Base-by-base conservation (phyloP, 2,888 invertebrate genomes). In the Myopa tessellatipennis region DNA sequence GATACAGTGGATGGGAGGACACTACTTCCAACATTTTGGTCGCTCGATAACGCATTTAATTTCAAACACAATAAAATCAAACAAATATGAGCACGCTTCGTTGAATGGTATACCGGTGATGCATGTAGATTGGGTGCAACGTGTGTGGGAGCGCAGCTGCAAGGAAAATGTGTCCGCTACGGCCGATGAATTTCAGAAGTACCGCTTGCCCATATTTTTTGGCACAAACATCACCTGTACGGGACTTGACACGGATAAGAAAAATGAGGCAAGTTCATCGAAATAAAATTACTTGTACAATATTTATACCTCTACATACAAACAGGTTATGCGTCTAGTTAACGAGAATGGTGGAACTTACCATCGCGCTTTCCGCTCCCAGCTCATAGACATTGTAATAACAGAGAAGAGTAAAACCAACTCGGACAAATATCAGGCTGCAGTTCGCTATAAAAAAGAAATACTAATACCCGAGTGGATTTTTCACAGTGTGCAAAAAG, bases 391-490 rank as follows among this genome's bases (percentile, higher is more conserved):
- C 77, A 88, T 89, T 65, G 87, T 89, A 4, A 87, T 89, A 8
- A 87, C 87, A 0, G 87, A 88, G 38, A 85, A 85, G 40, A 84
- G 82, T 16, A 87, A 86, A 76, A 86, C 85, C 0, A 85, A 87
- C 76, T 84, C 88, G 0, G 87, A 88, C 4, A 89, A 89, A 79
- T 89, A 87, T 74, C 85, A 86, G 61, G 89, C 89, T 6, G 89
- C 89, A 0, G 81, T 89, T 4, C 85, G 85, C 10, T 89, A 83
- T 79, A 88, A 88, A 68, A 89, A 89, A 78, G 89, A 89, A 36
- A 95, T 96, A 83, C 93, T 98, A 0, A 90, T 91, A 16, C 91
- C 94, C 0, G 90, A 93, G 3, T 98, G 98, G 98, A 90, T 97
- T 60, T 91, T 91, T 76, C 94, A 96, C 50, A 96, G 95, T n/a